Percentiles rank a stretch among this genome's conserved stretches.
Conservation (phyloP, 2,888 invertebrate species). For the Eupithecia tripunctaria region DNA sequence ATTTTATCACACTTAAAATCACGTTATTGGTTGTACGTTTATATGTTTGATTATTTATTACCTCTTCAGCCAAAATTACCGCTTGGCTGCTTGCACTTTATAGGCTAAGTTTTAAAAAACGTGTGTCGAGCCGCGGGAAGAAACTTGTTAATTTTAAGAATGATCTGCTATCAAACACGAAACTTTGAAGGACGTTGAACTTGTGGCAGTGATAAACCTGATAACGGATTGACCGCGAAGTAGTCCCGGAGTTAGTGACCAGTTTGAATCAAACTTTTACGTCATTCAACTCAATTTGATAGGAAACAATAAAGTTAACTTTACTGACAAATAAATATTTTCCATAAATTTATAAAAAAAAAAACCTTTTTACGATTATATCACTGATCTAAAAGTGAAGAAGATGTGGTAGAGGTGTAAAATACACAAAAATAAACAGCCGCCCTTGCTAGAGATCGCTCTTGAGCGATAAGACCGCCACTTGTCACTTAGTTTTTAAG, state of each 20-base stretch:
- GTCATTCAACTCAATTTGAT: background rate
- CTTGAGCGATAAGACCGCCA: no score
- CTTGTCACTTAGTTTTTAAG: no score
- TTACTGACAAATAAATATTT: no score
- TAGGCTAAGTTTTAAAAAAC: background rate
- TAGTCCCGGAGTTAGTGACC: background rate
- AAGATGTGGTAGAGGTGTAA: background rate
- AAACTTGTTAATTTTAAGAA: background rate
- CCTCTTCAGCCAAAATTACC: no score
- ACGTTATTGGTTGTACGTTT: no score
- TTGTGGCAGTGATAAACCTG: background rate
- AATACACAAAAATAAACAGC: no score
- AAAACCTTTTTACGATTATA: background rate
- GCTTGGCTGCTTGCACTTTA: no score
- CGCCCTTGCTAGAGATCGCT: no score
- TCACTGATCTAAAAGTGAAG: background rate
- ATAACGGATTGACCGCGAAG: background rate
- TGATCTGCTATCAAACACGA: background rate
- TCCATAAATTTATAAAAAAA: no score
- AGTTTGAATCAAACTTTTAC: background rate
- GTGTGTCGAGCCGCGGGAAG: background rate
- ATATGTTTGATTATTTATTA: no score
- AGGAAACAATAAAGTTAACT: no score
- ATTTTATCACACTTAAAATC: no score
- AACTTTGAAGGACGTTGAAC: background rate